Conservation (phyloP, 1,140 invertebrate genomes). For the Octopus bimaculoides region DNA sequence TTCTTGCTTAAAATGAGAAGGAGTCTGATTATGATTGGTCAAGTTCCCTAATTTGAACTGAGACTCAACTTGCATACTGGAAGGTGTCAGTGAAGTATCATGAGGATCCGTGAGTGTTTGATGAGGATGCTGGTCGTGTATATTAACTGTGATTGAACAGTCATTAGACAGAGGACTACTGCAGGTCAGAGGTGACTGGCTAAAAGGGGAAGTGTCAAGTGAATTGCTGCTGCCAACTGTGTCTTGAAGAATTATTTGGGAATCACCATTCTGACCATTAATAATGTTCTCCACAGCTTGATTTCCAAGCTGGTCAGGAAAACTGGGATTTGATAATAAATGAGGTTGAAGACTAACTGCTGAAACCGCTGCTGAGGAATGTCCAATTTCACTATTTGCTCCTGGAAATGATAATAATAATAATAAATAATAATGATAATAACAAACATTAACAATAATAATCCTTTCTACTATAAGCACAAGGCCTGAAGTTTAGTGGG, state of each 20-base stretch:
- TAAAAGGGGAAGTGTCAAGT: slow-evolving; percentile 1
- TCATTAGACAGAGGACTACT: slow-evolving; percentile 8
- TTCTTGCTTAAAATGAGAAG: slow-evolving; percentile 13
- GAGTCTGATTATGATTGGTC: background rate
- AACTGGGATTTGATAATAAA: background rate
- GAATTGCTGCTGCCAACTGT: background rate
- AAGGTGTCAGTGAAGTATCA: background rate
- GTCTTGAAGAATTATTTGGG: background rate
- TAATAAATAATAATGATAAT: too few species aligned
- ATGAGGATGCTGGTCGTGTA: background rate
- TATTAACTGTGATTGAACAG: background rate
- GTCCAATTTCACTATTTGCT: background rate
- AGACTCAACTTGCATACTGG: background rate
- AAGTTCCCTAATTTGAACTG: background rate
- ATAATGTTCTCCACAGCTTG: background rate
- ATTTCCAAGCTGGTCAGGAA: background rate
- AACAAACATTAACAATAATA: too few species aligned
- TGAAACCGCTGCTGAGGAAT: background rate
- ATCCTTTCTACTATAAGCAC: too few species aligned
- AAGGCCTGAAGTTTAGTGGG: too few species aligned
- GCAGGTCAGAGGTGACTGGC: background rate
- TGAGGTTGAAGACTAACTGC: background rate
- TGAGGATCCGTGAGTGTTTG: background rate
- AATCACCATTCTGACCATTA: background rate
- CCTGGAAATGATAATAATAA: background rate